A percentile compares a stretch with the other conserved stretches of the same genome.
Conservation (phyloP, 2,888 invertebrate species). For the Xestia c-nigrum region DNA sequence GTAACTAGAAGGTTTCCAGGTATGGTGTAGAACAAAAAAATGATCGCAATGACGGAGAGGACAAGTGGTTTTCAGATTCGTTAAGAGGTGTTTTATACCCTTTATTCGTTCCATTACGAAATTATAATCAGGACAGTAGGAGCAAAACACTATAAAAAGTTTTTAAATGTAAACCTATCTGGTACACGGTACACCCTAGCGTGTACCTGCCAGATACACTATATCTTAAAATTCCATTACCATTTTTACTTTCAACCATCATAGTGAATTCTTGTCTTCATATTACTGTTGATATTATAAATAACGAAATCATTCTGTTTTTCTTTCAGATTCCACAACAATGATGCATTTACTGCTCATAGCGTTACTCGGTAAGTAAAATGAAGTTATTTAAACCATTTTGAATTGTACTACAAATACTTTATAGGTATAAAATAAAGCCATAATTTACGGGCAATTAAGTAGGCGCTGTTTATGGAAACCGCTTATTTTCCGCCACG, state of each 20-base stretch:
- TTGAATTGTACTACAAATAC: background rate
- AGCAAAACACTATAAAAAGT: too few species aligned
- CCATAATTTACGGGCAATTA: constrained; percentile 50
- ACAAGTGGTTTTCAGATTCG: too few species aligned
- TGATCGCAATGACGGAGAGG: too few species aligned
- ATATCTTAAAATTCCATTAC: too few species aligned
- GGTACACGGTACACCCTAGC: too few species aligned
- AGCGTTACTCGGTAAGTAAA: constrained; percentile 68
- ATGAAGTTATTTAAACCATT: constrained; percentile 7
- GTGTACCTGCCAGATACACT: too few species aligned
- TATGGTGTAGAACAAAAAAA: too few species aligned
- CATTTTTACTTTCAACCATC: background rate
- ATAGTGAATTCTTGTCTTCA: background rate
- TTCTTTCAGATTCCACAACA: constrained; percentile 66
- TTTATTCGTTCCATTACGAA: too few species aligned
- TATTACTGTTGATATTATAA: background rate
- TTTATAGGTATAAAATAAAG: constrained; percentile 29
- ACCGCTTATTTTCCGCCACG: constrained; percentile 42
- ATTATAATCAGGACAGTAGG: too few species aligned
- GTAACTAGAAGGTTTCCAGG: too few species aligned
- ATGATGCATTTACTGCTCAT: constrained; percentile 64
- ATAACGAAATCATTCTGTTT: constrained; percentile 4
- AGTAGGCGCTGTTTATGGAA: constrained; percentile 37
- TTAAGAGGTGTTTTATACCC: too few species aligned
- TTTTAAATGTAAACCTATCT: too few species aligned